Conservation (phyloP, 1,140 invertebrate genomes). For the Ctenoplectra terminalis region DNA sequence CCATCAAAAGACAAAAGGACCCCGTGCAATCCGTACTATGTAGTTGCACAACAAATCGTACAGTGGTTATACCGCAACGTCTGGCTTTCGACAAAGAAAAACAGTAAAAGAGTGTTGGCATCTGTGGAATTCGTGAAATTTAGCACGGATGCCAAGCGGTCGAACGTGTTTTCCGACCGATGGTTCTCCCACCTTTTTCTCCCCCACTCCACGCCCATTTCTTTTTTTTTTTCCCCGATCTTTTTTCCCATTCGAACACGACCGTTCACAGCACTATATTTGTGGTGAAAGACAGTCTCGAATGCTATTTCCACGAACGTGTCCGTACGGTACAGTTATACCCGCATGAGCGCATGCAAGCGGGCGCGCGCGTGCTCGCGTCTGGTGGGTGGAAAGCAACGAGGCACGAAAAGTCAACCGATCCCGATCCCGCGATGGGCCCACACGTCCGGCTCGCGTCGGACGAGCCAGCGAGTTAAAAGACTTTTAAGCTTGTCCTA, state of each 20-base stretch:
- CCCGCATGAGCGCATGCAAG: not conserved
- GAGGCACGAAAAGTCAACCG: slow-evolving; percentile 58
- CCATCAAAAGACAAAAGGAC: not conserved
- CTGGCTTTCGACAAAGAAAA: not conserved
- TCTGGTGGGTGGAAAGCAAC: slow-evolving; percentile 51
- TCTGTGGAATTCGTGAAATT: slow-evolving; percentile 15
- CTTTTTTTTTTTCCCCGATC: not conserved
- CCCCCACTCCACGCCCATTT: not conserved
- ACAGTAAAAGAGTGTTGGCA: not conserved
- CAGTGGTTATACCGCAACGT: not conserved
- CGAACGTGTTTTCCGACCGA: not conserved
- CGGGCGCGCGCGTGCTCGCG: not conserved
- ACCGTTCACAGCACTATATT: slow-evolving; percentile 38
- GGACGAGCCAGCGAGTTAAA: slow-evolving; percentile 49
- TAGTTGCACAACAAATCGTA: not conserved
- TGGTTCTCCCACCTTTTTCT: not conserved
- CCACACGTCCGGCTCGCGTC: slow-evolving; percentile 44
- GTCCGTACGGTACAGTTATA: slow-evolving; percentile 25
- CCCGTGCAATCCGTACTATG: not conserved
- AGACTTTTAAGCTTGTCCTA: slow-evolving; percentile 51
- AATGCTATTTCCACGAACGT: slow-evolving; percentile 32
- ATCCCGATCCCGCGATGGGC: slow-evolving; percentile 53
- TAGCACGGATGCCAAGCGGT: not conserved
- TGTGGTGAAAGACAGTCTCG: slow-evolving; percentile 55
- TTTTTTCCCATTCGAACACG: not conserved